Percentiles rank a stretch among this genome's conserved stretches.
These are phyloP conservation scores for Apodemus sylvaticus DNA, from an alignment of 2,113 vertebrate species.

Conservation along the genomic window DNA sequence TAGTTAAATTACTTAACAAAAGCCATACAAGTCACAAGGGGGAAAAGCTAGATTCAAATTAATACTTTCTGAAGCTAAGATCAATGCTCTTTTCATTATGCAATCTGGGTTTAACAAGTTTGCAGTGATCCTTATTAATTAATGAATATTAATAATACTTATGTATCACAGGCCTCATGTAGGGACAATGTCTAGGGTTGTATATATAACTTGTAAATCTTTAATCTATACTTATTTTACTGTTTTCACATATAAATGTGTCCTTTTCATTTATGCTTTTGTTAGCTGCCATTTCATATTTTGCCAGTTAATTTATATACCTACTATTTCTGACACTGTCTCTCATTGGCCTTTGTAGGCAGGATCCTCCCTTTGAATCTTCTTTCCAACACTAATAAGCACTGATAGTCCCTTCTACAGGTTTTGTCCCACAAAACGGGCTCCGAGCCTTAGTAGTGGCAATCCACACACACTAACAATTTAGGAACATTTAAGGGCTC, in stretches of 20 bases:
- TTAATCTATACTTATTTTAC: conserved; percentile 18
- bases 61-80: conserved; percentile 18
- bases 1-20: neutral
- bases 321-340: neutral
- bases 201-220: neutral
- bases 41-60: neutral
- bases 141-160: neutral
- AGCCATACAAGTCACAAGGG: neutral
- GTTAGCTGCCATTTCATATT: neutral
- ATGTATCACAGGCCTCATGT: neutral
- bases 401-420: neutral
- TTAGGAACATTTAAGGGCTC: neutral
- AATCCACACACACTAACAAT: neutral
- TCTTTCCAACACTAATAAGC: neutral
- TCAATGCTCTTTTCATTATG: neutral
- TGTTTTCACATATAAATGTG: neutral
- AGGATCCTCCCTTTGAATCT: neutral
- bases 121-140: neutral
- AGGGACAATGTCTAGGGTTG: neutral
- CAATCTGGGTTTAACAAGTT: neutral
- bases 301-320: neutral
- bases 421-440: neutral
- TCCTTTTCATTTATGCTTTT: neutral
- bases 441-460: neutral
- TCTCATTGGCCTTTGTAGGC: neutral